These are phyloP conservation scores for Propsilocerus akamusi DNA, from an alignment of 1,140 invertebrate species.

Conservation along the genomic window DNA sequence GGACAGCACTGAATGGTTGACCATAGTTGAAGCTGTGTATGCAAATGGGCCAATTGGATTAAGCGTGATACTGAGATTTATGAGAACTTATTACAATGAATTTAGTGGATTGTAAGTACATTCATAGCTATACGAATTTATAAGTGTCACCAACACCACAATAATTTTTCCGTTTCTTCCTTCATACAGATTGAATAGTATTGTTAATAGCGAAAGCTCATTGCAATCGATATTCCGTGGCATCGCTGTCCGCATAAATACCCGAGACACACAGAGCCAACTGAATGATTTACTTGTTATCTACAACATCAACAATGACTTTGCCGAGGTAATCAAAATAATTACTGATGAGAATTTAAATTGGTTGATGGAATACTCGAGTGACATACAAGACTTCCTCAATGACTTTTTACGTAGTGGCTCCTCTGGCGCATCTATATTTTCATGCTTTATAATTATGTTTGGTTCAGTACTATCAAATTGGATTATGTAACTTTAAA, in stretches of 20 bases:
- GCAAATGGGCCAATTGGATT: neutral
- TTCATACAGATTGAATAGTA: neutral
- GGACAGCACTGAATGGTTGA: neutral
- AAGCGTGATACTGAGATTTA: neutral
- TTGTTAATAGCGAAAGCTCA: neutral
- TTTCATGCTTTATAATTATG: neutral
- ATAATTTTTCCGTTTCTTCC: neutral
- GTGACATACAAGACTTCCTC: constrained; percentile 1
- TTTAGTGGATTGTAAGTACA: neutral
- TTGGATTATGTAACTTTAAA: neutral
- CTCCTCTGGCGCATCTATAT: neutral
- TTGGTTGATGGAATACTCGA: neutral
- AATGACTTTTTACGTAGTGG: neutral
- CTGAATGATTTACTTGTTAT: neutral
- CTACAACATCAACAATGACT: neutral
- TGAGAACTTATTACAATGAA: neutral
- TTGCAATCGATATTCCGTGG: neutral
- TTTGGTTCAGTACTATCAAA: neutral
- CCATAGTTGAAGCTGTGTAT: neutral
- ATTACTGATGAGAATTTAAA: neutral
- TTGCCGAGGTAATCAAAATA: neutral
- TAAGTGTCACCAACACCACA: neutral
- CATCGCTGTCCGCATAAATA: neutral
- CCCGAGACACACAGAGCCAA: neutral
- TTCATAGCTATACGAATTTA: neutral